Evolutionary conservation across 64 coral and sea anemone genomes (phyloP).

Genomic region (Stylophora pistillata): DNA sequence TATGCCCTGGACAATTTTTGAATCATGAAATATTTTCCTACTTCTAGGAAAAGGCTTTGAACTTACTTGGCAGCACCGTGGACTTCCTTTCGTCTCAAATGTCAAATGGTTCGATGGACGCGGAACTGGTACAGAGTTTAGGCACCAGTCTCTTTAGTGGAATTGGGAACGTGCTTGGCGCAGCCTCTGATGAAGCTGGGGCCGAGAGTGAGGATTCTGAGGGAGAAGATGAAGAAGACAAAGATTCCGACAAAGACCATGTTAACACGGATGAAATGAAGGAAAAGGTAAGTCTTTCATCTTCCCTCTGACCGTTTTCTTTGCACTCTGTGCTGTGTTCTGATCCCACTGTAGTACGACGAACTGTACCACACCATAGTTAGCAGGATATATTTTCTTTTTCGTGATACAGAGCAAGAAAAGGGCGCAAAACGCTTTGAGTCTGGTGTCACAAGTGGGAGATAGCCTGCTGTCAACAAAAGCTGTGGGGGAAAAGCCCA

Average conservation of each 20-base stretch:
- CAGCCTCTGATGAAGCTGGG: conserved; percentile 47
- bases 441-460: conserved; percentile 45
- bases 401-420: conserved; percentile 51
- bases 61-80: conserved; percentile 64
- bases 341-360: not conserved
- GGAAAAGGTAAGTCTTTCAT: conserved; percentile 14
- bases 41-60: conserved; percentile 76
- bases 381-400: not conserved
- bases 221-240: not conserved
- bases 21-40: not conserved
- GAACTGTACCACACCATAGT: too few species aligned
- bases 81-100: conserved; percentile 53
- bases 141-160: conserved; percentile 65
- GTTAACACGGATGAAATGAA: not conserved
- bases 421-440: conserved; percentile 54
- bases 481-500: conserved; percentile 27
- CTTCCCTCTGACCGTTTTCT: not conserved
- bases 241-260: not conserved
- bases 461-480: conserved; percentile 45
- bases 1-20: too few species aligned
- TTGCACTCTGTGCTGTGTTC: not conserved
- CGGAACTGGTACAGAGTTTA: conserved; percentile 41
- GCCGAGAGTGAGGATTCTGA: not conserved
- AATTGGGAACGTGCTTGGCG: conserved; percentile 50
- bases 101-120: conserved; percentile 14